Evolutionary conservation across 2,113 vertebrate species (phyloP), one percentile per base, ranked within the genome.

Genomic region (Cephalopholis sonnerati): DNA sequence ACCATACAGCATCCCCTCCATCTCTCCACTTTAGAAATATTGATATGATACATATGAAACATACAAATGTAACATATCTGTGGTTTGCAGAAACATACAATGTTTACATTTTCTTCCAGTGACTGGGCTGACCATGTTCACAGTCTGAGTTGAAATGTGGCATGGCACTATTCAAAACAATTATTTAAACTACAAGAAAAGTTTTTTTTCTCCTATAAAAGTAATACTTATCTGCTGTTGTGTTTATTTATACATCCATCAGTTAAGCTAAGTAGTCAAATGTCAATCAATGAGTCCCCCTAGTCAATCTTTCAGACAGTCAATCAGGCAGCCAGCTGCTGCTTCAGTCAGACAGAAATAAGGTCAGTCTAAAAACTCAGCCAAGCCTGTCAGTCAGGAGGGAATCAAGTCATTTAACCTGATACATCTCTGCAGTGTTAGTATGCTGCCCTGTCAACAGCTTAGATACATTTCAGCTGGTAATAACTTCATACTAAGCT

Each of bases 321-420:
- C 74, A 78, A 85, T 84, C 83, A 81, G 61, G 36, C 48, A 55
- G 44, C 74, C 78, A 87, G 65, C 75, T 80, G 82, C 71, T 58
- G 75, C 65, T 24, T 79, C 61, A 79, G 46, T 64, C 65, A 76
- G n/a, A 75, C 55, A 64, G 55, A 61, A 84, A 84, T 16, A 1
- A 84, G 66, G 75, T 63, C 67, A 82, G 75, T 81, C 69, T 74
- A 20, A 67, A 66, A 64, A 32, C 7, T 88, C 82, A 72, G 27
- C 55, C 41, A 58, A 58, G 63, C 74, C 78, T 74, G 79, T 53
- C 74, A 62, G 48, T 36, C 53, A 69, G 59, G 54, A 62, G 32
- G 39, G 32, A 67, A 59, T 55, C 63, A 53, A 29, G 15, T 15
- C 41, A 32, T 54, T 76, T 62, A 44, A 83, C 63, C 63, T 74